Percentiles rank a stretch among this genome's conserved stretches.
phyloP scores from a whole-genome alignment of 2,113 vertebrate species.

The Serinus canaria region DNA sequence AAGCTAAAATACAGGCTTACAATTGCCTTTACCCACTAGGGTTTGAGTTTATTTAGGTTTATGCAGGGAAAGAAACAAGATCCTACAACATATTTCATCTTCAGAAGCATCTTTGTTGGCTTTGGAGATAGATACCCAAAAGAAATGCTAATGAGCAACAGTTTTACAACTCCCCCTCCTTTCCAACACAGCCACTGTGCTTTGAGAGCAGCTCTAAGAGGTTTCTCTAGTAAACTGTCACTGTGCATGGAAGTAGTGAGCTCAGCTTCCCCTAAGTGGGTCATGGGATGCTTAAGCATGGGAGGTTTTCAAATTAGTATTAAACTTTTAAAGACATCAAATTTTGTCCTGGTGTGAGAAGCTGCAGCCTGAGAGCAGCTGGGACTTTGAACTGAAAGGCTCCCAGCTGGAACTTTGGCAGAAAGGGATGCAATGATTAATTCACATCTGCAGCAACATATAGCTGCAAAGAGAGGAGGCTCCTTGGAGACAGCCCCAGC shows the following conservation, averaged over 20 bases:
- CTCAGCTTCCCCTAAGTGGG: conserved; percentile 9
- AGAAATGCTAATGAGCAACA: not conserved
- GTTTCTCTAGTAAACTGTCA: not conserved
- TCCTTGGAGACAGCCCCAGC: not conserved
- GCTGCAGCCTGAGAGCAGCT: not conserved
- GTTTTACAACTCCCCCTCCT: not conserved
- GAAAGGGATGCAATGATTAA: not conserved
- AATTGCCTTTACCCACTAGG: not conserved
- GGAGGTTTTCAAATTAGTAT: not conserved
- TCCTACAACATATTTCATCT: not conserved
- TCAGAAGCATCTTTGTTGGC: conserved; percentile 23
- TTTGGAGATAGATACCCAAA: not conserved
- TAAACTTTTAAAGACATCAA: not conserved
- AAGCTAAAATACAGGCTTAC: not conserved
- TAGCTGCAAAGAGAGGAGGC: not conserved
- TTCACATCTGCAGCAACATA: not conserved
- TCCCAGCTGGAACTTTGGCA: conserved; percentile 16
- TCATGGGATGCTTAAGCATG: not conserved
- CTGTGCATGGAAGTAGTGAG: not conserved
- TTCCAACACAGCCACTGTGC: not conserved
- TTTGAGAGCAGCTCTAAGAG: conserved; percentile 29
- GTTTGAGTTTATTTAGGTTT: not conserved
- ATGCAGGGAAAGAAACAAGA: not conserved
- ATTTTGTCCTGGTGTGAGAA: conserved; percentile 8
- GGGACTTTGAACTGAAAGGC: conserved; percentile 20